Evolutionary conservation across 2,888 invertebrate genomes (phyloP), one percentile per base, ranked within the genome.

Genomic region (Ernsta delagoae): DNA sequence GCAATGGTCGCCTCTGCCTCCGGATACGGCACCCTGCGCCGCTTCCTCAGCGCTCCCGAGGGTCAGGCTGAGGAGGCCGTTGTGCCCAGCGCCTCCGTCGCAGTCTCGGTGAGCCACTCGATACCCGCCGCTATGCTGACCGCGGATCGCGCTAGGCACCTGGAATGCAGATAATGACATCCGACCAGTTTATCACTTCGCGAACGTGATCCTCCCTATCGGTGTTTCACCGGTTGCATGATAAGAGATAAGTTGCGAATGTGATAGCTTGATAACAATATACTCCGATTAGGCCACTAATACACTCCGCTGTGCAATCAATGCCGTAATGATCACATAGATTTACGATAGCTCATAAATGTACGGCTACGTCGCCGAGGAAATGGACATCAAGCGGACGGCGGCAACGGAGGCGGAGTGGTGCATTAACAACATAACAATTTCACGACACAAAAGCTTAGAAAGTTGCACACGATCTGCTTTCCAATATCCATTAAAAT

Each of bases 1-100:
- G n/a, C n/a, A n/a, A 93, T 92, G 92, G 92, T 93, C 75, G 92
- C 92, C 70, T 92, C 93, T 71, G 92, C 93, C 76, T 91, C 92
- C 77, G 93, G 93, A 83, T 92, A 90, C 84, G 92, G 92, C 86
- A 91, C 92, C 72, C 87, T 92, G 75, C 91, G 93, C 85, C 89
- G 93, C 75, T 92, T 92, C 79, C 87, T 92, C 71, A 92, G 92
- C 85, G 92, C 87, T 71, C 91, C 92, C 73, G 92, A 88, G 73
- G 92, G 92, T 75, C 89, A 88, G 73, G 83, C 85, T 71, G 82
- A 77, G 36, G 75, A 77, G 70, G 82, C 85, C 70, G 83, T 82
- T 72, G 88, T 86, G 73, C 83, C 89, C 74, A 84, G 85, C 79
- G 86, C 90, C 77, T 91, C 92, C 63, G 89, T 92, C 74, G 88